phyloP scores from a whole-genome alignment of 2,888 invertebrate genomes.

The Halictus quadricinctus region DNA sequence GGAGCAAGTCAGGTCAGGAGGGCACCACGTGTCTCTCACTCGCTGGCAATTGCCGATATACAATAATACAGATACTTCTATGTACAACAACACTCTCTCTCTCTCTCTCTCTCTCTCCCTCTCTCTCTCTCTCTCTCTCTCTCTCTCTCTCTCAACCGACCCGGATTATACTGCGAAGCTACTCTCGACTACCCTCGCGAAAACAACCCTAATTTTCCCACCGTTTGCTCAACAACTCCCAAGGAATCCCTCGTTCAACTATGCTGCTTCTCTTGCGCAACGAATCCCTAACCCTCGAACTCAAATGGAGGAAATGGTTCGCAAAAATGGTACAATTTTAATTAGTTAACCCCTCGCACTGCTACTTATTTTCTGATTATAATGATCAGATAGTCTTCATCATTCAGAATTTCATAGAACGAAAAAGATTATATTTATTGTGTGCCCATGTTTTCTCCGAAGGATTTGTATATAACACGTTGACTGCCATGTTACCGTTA shows the following conservation, averaged over 20 bases:
- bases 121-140: neutral
- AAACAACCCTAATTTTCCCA: neutral
- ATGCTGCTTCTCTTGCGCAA: neutral
- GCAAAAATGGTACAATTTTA: too few relatives aligned
- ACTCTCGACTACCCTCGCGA: neutral
- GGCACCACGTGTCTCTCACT: constrained; percentile 61
- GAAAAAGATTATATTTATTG: too few relatives aligned
- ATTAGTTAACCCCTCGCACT: too few relatives aligned
- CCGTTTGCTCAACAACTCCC: neutral
- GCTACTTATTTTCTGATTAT: too few relatives aligned
- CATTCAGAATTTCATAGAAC: too few relatives aligned
- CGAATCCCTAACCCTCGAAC: neutral
- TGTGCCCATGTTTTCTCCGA: too few relatives aligned
- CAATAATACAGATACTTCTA: constrained; percentile 13
- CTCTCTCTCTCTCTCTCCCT: constrained; percentile 12
- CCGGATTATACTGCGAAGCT: neutral
- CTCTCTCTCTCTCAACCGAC: neutral
- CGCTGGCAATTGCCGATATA: constrained; percentile 36
- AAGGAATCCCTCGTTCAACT: neutral
- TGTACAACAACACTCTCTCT: constrained; percentile 23
- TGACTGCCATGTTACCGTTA: too few relatives aligned
- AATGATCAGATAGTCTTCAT: too few relatives aligned
- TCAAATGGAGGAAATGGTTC: too few relatives aligned
- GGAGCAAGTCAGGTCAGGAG: constrained; percentile 77
- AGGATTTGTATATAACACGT: too few relatives aligned